These are phyloP conservation scores for Mobula birostris DNA, from an alignment of 2,113 vertebrate genomes.

Conservation along the genomic window DNA sequence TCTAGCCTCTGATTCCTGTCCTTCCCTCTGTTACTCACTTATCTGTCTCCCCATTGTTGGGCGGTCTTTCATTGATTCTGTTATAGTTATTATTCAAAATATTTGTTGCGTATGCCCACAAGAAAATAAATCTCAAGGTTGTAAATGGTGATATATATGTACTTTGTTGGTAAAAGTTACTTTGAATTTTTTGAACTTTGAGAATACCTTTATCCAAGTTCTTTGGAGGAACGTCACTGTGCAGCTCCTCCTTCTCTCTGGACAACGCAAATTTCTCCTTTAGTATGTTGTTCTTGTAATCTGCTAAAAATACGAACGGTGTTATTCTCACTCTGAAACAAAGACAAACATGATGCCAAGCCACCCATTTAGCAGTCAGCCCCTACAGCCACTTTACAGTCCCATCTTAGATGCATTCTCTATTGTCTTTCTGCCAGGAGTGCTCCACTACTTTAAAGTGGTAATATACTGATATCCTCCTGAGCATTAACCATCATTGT, in stretches of 20 bases:
- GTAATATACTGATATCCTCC: not conserved
- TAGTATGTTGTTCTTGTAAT: slow-evolving; percentile 91
- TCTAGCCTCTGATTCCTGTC: no score
- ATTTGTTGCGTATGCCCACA: no score
- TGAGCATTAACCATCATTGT: no score
- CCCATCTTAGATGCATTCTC: not conserved
- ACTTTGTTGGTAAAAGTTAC: no score
- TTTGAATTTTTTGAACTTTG: no score
- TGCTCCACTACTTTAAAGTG: not conserved
- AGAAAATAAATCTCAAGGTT: no score
- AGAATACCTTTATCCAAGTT: slow-evolving; percentile 79
- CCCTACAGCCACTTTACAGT: not conserved
- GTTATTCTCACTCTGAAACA: not conserved
- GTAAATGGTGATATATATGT: no score
- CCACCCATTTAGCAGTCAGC: no score
- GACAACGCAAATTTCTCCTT: slow-evolving; percentile 71
- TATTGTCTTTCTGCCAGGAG: not conserved
- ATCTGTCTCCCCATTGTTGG: no score
- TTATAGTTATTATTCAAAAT: no score
- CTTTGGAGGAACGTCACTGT: slow-evolving; percentile 63
- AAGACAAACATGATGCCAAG: not conserved
- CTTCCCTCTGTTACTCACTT: no score
- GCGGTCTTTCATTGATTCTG: no score
- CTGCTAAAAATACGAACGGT: slow-evolving; percentile 50
- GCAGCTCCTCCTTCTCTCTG: slow-evolving; percentile 56